Evolutionary conservation across 2,888 invertebrate genomes (phyloP).

Genomic region (Nomada goodeniana): DNA sequence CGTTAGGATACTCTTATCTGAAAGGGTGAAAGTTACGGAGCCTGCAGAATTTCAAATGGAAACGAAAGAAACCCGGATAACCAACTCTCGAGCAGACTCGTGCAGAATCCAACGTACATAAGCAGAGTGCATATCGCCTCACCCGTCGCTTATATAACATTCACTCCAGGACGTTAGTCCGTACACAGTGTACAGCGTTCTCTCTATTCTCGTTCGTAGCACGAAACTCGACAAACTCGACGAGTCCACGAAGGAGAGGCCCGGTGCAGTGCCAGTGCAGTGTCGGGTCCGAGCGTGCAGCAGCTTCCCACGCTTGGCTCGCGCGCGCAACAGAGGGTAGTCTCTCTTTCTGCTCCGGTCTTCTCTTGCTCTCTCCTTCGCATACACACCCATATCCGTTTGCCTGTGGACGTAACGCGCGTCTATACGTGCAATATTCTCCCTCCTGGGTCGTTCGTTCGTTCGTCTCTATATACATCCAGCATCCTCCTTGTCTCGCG

Average conservation of each 20-base stretch:
- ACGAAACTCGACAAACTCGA: slow-evolving; percentile 63
- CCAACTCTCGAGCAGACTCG: not conserved
- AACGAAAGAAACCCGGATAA: not conserved
- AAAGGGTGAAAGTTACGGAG: too few relatives aligned
- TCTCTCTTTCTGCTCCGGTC: slow-evolving; percentile 33
- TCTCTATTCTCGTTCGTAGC: slow-evolving; percentile 56
- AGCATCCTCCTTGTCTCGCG: slow-evolving; percentile 58
- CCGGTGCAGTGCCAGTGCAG: slow-evolving; percentile 67
- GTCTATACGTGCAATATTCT: not conserved
- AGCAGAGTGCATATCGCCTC: not conserved
- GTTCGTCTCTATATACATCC: slow-evolving; percentile 45
- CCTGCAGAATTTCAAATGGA: too few relatives aligned
- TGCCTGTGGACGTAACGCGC: not conserved
- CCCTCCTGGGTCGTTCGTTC: slow-evolving; percentile 21
- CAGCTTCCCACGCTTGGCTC: slow-evolving; percentile 74
- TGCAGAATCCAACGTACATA: not conserved
- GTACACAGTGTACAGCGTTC: slow-evolving; percentile 22
- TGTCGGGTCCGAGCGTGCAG: slow-evolving; percentile 71
- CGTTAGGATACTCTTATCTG: too few relatives aligned
- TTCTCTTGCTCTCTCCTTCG: slow-evolving; percentile 39
- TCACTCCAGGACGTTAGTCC: slow-evolving; percentile 33
- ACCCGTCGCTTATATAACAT: slow-evolving; percentile 31
- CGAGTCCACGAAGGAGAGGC: slow-evolving; percentile 64
- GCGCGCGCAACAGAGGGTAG: slow-evolving; percentile 47
- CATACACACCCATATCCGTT: not conserved